These are phyloP conservation scores for Halocynthia aurantium DNA, from an alignment of 23 tunicate species.

Conservation along the genomic window DNA sequence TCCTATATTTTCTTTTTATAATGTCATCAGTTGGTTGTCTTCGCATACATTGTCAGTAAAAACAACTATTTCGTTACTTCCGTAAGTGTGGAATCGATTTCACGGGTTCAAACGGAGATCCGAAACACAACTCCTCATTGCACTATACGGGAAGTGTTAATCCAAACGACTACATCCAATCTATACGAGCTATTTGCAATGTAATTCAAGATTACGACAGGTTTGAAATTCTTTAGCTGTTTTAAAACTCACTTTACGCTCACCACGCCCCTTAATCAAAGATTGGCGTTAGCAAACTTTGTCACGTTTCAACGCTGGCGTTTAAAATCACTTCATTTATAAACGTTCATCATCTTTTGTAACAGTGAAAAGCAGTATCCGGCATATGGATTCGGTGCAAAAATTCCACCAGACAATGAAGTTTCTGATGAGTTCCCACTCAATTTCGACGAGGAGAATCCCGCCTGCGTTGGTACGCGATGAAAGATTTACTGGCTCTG, in stretches of 20 bases:
- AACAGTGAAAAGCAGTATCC: constrained; percentile 48
- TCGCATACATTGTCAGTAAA: not conserved
- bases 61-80: not conserved
- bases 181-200: constrained; percentile 53
- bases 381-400: constrained; percentile 88
- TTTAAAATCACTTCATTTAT: not conserved
- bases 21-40: not conserved
- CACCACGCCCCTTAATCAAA: not conserved
- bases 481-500: not conserved
- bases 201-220: constrained; percentile 71
- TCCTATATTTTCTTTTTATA: not conserved
- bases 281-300: not conserved
- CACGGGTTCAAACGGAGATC: constrained; percentile 91
- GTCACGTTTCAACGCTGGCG: not conserved
- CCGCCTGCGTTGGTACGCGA: constrained; percentile 52
- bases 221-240: not conserved
- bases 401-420: constrained; percentile 69
- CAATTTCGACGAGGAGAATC: constrained; percentile 47
- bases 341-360: not conserved
- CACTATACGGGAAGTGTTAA: constrained; percentile 66
- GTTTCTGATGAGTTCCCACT: constrained; percentile 78
- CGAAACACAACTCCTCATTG: constrained; percentile 42
- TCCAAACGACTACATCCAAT: constrained; percentile 65
- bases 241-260: not conserved
- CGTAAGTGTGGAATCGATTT: constrained; percentile 75